Percentiles rank a stretch among this genome's conserved stretches.
phyloP scores from a whole-genome alignment of 2,113 vertebrate species.

The Arenaria interpres region DNA sequence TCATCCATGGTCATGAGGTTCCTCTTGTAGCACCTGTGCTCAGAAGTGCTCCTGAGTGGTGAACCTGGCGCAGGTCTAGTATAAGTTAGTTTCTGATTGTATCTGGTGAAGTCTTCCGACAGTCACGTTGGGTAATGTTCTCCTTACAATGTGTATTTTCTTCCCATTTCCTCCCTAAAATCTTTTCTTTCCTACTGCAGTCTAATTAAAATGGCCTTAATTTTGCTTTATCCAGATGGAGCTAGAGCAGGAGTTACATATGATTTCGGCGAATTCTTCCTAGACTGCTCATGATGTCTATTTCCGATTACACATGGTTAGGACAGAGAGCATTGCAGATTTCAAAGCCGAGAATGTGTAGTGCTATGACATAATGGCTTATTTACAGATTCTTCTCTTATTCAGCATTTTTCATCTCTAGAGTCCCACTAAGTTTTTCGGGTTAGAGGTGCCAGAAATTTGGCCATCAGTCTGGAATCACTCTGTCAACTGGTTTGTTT shows the following conservation, averaged over 20 bases:
- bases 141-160: background rate
- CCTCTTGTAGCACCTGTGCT: background rate
- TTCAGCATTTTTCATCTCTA: background rate
- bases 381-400: conserved; percentile 3
- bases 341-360: background rate
- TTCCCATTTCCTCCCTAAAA: background rate
- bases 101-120: background rate
- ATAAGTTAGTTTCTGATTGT: background rate
- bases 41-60: background rate
- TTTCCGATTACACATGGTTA: background rate
- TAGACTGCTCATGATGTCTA: background rate
- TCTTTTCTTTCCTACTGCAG: background rate
- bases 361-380: background rate
- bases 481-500: background rate
- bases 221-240: background rate
- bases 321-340: background rate
- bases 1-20: rapidly evolving
- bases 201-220: background rate
- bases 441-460: background rate
- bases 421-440: background rate
- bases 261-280: background rate
- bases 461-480: background rate
- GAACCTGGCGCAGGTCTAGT: background rate
- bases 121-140: background rate
- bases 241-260: background rate